Evolutionary conservation across 2,797 vertebrate species (phyloP), one percentile per base, ranked within the genome.

Genomic region (Eospalax fontanierii): DNA sequence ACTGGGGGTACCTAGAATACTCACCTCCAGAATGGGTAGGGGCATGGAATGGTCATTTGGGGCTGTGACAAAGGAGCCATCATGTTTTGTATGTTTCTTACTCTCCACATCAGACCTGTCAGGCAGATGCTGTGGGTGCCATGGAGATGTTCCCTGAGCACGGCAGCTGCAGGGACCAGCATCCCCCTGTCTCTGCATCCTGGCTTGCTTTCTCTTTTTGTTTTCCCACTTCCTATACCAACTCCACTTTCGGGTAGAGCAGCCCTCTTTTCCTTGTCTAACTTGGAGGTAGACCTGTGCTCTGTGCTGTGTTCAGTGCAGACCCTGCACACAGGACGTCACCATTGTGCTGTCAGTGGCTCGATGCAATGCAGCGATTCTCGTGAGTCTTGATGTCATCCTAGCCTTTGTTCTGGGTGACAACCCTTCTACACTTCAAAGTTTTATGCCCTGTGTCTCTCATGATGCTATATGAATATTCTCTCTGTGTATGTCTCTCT

Each of bases 81-180:
- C 30, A 28, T 21, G 30, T 6, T 4, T 28, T n/a, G n/a, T 22
- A 4, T 18, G 30, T 15, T 50, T 21, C 16, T 8, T 40, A 6
- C 24, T 16, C 59, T 33, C 38, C 18, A 1, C 6, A 4, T 8
- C 4, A 12, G 33, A 1, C 0, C 33, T 33, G 38, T 1, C 28
- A 10, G 10, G n/a, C 6, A 9, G 26, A 28, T 6, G 24, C 66
- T 4, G 0, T 40, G 14, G 0, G 10, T 19, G 16, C n/a, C 12
- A n/a, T 68, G 16, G 3, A 28, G 7, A 10, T 26, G 7, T 8
- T 28, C 43, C 2, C 0, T 28, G 66, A 46, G 7, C 38, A 0
- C 0, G 4, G 19, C 46, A 28, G 68, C 38, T 30, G 0, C 35
- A 33, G 9, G 4, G 4, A 8, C 35, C 4, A 10, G 3, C 0